Conservation (phyloP, 2,113 vertebrate genomes). For the Archocentrus centrarchus region DNA sequence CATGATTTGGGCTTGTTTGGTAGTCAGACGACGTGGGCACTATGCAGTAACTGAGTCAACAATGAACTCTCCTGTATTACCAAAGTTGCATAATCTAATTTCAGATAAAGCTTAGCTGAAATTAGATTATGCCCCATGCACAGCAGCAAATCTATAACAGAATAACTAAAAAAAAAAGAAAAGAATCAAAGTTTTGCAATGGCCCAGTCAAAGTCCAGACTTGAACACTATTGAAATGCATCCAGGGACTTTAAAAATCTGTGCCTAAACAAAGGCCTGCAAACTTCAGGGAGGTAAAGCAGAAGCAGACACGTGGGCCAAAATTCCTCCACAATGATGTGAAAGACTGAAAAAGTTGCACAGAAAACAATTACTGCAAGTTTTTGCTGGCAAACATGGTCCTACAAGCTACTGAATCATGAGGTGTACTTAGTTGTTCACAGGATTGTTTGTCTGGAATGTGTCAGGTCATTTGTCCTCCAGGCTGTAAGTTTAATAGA, state of each 20-base stretch:
- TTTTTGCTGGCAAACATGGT: neutral
- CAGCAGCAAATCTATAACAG: neutral
- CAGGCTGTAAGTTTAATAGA: neutral
- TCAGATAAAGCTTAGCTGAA: neutral
- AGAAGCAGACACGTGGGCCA: no score
- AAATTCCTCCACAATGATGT: no score
- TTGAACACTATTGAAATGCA: no score
- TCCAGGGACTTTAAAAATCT: no score
- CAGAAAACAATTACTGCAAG: no score
- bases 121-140: neutral
- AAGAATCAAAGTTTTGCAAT: neutral
- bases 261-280: no score
- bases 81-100: neutral
- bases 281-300: no score
- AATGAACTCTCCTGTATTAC: neutral
- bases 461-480: slow-evolving; percentile 27
- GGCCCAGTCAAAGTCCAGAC: neutral
- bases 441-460: neutral
- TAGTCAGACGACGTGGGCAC: neutral
- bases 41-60: neutral
- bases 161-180: no score
- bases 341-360: no score
- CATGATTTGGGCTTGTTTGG: neutral
- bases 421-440: no score
- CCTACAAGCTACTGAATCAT: neutral